Conservation (phyloP, 2,888 invertebrate genomes). For the Deroplatys truncata region DNA sequence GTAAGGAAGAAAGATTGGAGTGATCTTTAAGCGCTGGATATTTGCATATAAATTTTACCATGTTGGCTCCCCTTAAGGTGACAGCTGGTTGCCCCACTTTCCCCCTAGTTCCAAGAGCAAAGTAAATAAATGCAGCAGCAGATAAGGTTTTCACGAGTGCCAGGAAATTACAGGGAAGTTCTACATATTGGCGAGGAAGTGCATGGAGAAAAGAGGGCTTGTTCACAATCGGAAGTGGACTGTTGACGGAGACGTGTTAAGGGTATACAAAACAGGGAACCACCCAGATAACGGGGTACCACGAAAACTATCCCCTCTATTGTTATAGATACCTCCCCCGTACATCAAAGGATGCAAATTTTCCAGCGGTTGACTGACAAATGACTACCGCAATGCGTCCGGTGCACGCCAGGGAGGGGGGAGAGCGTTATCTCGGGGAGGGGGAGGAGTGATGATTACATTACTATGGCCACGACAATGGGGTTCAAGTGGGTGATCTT, state of each 20-base stretch:
- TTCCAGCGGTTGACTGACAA: constrained; percentile 30
- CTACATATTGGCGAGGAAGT: background rate
- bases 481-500: background rate
- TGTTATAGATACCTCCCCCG: constrained; percentile 2
- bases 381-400: constrained; percentile 29
- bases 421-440: background rate
- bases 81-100: too few relatives aligned
- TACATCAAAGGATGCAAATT: constrained; percentile 31
- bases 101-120: too few relatives aligned
- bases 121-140: background rate
- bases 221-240: background rate
- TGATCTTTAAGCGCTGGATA: too few relatives aligned
- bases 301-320: background rate
- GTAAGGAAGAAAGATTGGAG: too few relatives aligned
- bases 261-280: background rate
- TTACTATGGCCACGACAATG: background rate
- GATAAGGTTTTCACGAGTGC: background rate
- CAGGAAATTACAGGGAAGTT: background rate
- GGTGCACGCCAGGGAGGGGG: background rate
- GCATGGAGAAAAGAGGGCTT: background rate
- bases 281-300: constrained; percentile 12
- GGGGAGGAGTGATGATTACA: background rate
- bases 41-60: too few relatives aligned
- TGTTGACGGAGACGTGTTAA: too few relatives aligned
- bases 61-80: too few relatives aligned